phyloP scores from a whole-genome alignment of 2,888 invertebrate genomes.

The Melangyna quadrimaculata region DNA sequence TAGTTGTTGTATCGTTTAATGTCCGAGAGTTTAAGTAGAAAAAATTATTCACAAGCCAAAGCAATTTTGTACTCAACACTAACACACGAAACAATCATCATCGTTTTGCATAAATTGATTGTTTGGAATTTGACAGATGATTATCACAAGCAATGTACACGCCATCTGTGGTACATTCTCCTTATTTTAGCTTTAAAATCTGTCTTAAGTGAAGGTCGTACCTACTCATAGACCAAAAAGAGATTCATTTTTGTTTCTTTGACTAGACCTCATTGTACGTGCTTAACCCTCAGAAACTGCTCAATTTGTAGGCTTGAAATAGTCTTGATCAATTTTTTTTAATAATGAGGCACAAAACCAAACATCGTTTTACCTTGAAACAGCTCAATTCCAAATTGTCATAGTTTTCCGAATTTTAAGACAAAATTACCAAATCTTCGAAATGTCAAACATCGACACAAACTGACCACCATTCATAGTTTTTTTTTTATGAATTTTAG shows the following conservation, averaged over 20 bases:
- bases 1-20: neutral
- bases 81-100: constrained; percentile 14
- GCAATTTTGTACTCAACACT: neutral
- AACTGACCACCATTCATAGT: neutral
- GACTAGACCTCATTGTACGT: neutral
- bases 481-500: neutral
- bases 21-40: neutral
- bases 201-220: neutral
- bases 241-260: too few species aligned
- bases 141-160: neutral
- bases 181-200: neutral
- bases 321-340: neutral
- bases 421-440: neutral
- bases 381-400: neutral
- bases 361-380: constrained; percentile 9
- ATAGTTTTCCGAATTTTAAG: neutral
- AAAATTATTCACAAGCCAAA: neutral
- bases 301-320: neutral
- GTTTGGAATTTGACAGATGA: constrained; percentile 30
- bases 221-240: neutral
- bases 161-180: neutral
- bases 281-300: neutral
- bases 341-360: neutral
- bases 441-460: neutral
- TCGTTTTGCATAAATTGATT: neutral